Evolutionary conservation across 2,888 invertebrate species (phyloP), one percentile per base, ranked within the genome.

Genomic region (Meandrusa payeni): DNA sequence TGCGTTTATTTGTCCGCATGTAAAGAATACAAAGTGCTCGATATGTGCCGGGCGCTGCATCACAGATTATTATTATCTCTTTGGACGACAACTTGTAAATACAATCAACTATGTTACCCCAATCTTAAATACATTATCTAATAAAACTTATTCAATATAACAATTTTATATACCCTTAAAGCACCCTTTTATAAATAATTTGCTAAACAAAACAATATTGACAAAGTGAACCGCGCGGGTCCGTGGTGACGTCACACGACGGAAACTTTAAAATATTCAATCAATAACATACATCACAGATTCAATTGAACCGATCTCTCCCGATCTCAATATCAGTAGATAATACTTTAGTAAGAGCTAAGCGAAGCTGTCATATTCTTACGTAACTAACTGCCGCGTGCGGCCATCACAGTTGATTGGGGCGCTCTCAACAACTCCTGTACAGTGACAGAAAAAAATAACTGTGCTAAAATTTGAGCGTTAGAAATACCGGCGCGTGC

Each of bases 51-150:
- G 47, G 54, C 12, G 45, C 31, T 13, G 52, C 49, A 57, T 57
- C 61, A 56, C 63, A 61, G 57, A 54, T 50, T 45, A 47, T 53
- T 57, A 55, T 58, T 58, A 58, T 58, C 57, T 57, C 50, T 57
- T 57, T 54, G 61, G 59, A 61, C 60, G 59, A 50, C 51, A 48
- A 34, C 38, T 49, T 52, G 52, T 57, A 56, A 51, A 51, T 50
- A 55, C 37, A 33, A 37, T 41, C 17, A 5, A 9, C 7, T 20
- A 15, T 24, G 9, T 7, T 9, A 23, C 36, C 28, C 27, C 7
- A 34, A 12, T 29, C 29, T 29, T 23, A 17, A 37, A 42, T 19
- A 41, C 28, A 23, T 23, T 19, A 23, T 42, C 17, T 31, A 36
- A 37, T 42, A 31, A 31, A 32, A 42, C 7, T 9, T 42, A 42